Conservation (phyloP, 2,888 invertebrate genomes). For the Ormyrus nitidulus region DNA sequence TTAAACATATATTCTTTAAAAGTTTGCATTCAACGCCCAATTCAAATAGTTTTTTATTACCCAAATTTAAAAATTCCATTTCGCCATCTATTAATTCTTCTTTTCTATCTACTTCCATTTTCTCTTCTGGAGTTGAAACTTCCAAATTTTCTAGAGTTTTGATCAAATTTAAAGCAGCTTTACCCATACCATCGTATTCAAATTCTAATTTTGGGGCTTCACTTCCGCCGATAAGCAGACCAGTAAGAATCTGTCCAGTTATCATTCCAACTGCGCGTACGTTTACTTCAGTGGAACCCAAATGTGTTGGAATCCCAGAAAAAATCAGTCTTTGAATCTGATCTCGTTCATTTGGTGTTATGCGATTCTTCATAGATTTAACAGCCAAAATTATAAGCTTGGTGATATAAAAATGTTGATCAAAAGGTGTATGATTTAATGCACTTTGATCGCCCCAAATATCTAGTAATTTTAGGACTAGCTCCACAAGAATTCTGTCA, state of each 20-base stretch:
- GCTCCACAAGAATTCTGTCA: constrained; percentile 70
- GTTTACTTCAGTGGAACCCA: constrained; percentile 80
- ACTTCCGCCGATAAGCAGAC: constrained; percentile 72
- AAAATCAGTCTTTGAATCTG: constrained; percentile 78
- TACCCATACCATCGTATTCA: constrained; percentile 80
- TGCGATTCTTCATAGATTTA: constrained; percentile 74
- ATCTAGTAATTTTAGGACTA: constrained; percentile 78
- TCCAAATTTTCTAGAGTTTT: constrained; percentile 73
- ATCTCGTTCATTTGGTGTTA: constrained; percentile 61
- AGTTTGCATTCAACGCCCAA: constrained; percentile 66
- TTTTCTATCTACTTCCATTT: background rate
- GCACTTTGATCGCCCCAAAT: constrained; percentile 84
- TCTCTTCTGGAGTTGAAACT: constrained; percentile 1
- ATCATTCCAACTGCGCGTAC: constrained; percentile 85
- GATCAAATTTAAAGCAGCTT: constrained; percentile 76
- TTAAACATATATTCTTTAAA: constrained; percentile 41
- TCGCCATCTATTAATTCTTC: constrained; percentile 49
- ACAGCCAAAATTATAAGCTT: constrained; percentile 80
- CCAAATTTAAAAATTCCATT: constrained; percentile 61
- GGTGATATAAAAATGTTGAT: constrained; percentile 84
- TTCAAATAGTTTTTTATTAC: constrained; percentile 65
- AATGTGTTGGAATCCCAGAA: constrained; percentile 82
- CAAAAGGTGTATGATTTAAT: constrained; percentile 80
- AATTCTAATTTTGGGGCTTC: constrained; percentile 80
- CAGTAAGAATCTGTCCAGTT: constrained; percentile 81